Percentiles rank a stretch among this genome's conserved stretches.
Conservation (phyloP, 1,140 invertebrate species). For the Uloborus diversus region DNA sequence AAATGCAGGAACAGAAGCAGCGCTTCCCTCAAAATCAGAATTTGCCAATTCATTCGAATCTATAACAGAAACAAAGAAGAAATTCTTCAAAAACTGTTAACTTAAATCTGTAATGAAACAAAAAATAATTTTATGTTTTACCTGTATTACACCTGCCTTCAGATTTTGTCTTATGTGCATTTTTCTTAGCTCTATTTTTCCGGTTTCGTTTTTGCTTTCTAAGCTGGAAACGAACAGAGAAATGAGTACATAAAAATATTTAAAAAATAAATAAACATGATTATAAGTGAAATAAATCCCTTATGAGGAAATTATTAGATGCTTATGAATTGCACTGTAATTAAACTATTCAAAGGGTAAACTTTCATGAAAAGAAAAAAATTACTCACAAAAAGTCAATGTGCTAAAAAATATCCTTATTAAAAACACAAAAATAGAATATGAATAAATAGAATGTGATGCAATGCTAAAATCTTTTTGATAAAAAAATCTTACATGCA, state of each 20-base stretch:
- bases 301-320: too few relatives aligned
- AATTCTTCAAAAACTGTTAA: not conserved
- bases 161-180: not conserved
- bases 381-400: too few relatives aligned
- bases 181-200: not conserved
- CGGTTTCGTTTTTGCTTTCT: slow-evolving; percentile 28
- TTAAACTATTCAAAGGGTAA: too few relatives aligned
- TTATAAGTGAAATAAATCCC: not conserved
- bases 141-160: not conserved
- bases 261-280: not conserved
- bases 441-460: too few relatives aligned
- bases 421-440: too few relatives aligned
- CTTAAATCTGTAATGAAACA: not conserved
- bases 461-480: too few relatives aligned
- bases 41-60: not conserved
- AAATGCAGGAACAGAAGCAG: not conserved
- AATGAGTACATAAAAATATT: not conserved
- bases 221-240: not conserved
- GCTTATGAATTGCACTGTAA: too few relatives aligned
- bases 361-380: too few relatives aligned
- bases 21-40: not conserved
- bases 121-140: not conserved
- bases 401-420: too few relatives aligned
- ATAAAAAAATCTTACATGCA: too few relatives aligned
- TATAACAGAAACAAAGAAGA: not conserved